Conservation (phyloP, 2,113 vertebrate genomes). For the Sinocyclocheilus anophthalmus region DNA sequence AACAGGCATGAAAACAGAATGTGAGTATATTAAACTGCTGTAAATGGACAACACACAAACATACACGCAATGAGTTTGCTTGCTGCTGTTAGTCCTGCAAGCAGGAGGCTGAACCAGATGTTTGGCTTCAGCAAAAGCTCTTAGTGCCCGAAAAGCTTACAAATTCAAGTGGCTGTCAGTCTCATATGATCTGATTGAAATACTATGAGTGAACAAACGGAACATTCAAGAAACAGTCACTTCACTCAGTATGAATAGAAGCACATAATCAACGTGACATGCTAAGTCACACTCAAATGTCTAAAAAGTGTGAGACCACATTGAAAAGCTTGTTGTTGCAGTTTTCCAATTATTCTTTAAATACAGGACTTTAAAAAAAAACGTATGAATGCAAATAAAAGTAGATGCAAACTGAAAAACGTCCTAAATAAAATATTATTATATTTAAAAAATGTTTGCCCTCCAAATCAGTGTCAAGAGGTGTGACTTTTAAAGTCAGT, state of each 20-base stretch:
- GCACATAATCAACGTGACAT: neutral
- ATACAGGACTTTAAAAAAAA: neutral
- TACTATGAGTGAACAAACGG: neutral
- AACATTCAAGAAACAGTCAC: neutral
- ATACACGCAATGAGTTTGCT: neutral
- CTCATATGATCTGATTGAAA: neutral
- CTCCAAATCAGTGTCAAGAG: neutral
- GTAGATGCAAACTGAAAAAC: too few species aligned
- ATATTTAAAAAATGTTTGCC: too few species aligned
- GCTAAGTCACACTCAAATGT: neutral
- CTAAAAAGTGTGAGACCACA: neutral
- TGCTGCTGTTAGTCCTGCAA: constrained; percentile 13
- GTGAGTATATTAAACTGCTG: neutral
- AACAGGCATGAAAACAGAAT: neutral
- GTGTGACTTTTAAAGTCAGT: neutral
- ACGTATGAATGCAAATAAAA: too few species aligned
- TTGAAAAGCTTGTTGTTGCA: neutral
- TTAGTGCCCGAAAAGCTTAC: constrained; percentile 27
- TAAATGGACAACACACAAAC: constrained; percentile 1
- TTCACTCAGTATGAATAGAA: neutral
- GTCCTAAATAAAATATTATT: too few species aligned
- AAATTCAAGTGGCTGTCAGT: constrained; percentile 26
- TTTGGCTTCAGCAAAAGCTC: constrained; percentile 19
- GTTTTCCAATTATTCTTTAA: neutral
- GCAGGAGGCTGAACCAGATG: constrained; percentile 41